Conservation (phyloP, 2,888 invertebrate genomes). For the Polydrusus tereticollis region DNA sequence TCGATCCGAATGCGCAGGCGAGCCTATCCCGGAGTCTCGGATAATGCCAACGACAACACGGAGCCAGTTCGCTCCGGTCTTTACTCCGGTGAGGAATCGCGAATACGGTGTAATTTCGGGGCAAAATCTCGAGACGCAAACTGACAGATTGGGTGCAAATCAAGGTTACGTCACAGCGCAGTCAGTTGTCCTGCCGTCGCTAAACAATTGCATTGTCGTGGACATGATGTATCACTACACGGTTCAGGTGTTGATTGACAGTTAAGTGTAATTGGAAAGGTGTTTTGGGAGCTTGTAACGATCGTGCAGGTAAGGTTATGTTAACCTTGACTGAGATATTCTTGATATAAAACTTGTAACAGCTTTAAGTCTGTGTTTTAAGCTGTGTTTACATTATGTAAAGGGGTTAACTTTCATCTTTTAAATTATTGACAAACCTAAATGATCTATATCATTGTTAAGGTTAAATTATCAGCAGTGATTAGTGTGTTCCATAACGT, state of each 20-base stretch:
- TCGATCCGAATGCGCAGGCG: conserved; percentile 63
- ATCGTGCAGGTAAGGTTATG: conserved; percentile 29
- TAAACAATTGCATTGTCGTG: conserved; percentile 20
- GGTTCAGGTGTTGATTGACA: conserved; percentile 25
- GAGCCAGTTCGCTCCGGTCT: conserved; percentile 60
- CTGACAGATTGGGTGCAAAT: conserved; percentile 37
- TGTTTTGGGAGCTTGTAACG: not conserved
- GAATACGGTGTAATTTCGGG: conserved; percentile 31
- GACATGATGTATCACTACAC: conserved; percentile 12
- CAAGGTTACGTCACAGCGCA: conserved; percentile 44
- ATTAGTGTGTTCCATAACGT: too few species aligned
- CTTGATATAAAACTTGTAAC: not conserved
- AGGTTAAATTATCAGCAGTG: not conserved
- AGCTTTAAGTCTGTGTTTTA: not conserved
- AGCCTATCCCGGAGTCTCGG: conserved; percentile 55
- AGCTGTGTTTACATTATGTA: not conserved
- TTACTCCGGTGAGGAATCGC: conserved; percentile 46
- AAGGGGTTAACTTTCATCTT: too few species aligned
- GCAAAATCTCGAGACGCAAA: conserved; percentile 16
- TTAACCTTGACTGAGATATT: conserved; percentile 28
- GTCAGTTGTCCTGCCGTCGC: conserved; percentile 8
- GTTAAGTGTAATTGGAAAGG: conserved; percentile 6
- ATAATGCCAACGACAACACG: conserved; percentile 59
- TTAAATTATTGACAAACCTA: too few species aligned
- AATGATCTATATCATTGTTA: too few species aligned